A percentile compares a stretch with the other conserved stretches of the same genome.
Evolutionary conservation across 2,888 invertebrate genomes (phyloP).

Genomic region (Criorhina ranunculi): DNA sequence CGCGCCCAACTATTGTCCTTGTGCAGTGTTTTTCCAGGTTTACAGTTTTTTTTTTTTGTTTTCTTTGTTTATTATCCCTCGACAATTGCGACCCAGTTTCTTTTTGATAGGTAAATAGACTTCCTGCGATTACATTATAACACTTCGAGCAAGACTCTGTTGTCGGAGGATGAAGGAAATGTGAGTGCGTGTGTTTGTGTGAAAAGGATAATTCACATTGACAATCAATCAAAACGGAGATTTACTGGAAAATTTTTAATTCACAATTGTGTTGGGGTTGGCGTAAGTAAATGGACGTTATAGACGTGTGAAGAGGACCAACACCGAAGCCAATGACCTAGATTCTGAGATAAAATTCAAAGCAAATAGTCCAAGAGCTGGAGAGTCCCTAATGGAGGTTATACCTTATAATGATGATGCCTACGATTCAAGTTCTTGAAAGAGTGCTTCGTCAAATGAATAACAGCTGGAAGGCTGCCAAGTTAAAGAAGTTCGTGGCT

Average conservation of each 20-base stretch:
- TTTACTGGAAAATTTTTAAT: slow-evolving; percentile 23
- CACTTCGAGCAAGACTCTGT: slow-evolving; percentile 29
- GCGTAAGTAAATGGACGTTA: no score
- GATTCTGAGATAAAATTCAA: no score
- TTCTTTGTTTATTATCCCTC: slow-evolving; percentile 14
- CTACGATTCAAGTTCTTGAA: no score
- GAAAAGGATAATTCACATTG: slow-evolving; percentile 9
- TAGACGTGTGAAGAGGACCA: no score
- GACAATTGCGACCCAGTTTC: slow-evolving; percentile 56
- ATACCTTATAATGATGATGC: no score
- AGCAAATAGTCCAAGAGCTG: no score
- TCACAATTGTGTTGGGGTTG: slow-evolving; percentile 1
- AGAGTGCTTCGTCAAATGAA: no score
- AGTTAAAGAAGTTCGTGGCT: no score
- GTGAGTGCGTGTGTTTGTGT: no score
- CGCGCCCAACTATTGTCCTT: slow-evolving; percentile 58
- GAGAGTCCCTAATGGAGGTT: no score
- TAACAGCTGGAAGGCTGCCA: no score
- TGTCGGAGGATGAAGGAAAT: background rate
- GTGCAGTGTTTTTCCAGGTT: slow-evolving; percentile 31
- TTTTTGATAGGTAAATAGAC: slow-evolving; percentile 53
- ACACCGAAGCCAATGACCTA: no score
- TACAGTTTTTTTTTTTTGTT: background rate
- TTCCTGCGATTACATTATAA: slow-evolving; percentile 56
- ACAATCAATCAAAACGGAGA: slow-evolving; percentile 33